Evolutionary conservation across 2,888 invertebrate genomes (phyloP).

Genomic region (Calameuta pallipes): DNA sequence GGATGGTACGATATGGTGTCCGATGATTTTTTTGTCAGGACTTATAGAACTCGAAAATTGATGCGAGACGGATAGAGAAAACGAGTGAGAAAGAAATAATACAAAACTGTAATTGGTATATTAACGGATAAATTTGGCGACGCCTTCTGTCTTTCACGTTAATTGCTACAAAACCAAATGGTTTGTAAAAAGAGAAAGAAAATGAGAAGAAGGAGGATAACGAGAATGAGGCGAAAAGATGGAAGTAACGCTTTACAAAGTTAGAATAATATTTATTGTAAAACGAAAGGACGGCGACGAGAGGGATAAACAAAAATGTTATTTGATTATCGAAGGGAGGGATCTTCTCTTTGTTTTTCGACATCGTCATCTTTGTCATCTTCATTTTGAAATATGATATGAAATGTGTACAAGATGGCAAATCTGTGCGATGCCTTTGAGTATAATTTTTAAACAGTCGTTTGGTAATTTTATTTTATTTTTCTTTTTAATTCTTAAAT

Average conservation of each 20-base stretch:
- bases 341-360: neutral
- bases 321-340: neutral
- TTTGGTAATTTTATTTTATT: neutral
- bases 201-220: neutral
- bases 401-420: neutral
- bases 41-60: neutral
- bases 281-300: neutral
- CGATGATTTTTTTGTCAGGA: neutral
- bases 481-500: neutral
- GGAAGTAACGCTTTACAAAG: slow-evolving; percentile 40
- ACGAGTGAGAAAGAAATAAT: neutral
- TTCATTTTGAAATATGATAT: neutral
- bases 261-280: slow-evolving; percentile 36
- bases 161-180: slow-evolving; percentile 28
- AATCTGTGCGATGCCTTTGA: neutral
- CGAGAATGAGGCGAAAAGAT: slow-evolving; percentile 30
- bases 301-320: neutral
- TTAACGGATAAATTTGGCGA: slow-evolving; percentile 32
- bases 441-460: neutral
- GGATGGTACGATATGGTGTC: neutral
- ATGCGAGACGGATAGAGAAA: neutral
- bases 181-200: neutral
- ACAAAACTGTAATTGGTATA: slow-evolving; percentile 19
- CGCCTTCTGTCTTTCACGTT: slow-evolving; percentile 45
- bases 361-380: neutral